Evolutionary conservation across 92 coral and sea anemone genomes (phyloP).

Genomic region (Bergia sp.): DNA sequence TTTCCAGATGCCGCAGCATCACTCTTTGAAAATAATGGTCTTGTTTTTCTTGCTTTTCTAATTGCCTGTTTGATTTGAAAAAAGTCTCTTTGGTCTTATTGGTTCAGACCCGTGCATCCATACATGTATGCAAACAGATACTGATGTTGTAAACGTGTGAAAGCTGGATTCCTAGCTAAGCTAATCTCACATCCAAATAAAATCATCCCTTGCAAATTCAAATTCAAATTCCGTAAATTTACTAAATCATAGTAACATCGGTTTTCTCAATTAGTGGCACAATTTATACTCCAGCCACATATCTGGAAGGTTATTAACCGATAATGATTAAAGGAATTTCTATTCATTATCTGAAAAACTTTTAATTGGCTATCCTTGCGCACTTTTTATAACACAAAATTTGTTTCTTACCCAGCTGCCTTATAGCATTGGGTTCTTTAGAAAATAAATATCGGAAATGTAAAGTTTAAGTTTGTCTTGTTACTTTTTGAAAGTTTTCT

Average conservation of each 20-base stretch:
- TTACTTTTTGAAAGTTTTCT: background rate
- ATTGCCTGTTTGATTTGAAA: background rate
- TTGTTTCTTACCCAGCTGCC: background rate
- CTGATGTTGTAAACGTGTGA: too few species aligned
- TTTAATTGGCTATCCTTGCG: background rate
- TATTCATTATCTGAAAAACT: slow-evolving; percentile 15
- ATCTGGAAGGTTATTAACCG: slow-evolving; percentile 1
- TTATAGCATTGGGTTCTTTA: background rate
- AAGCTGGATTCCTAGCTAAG: background rate
- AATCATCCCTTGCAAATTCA: too few species aligned
- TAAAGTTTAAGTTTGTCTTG: background rate
- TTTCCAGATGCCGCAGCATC: background rate
- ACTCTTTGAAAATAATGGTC: background rate
- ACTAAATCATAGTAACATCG: background rate
- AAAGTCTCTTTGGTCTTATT: background rate
- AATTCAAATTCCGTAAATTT: background rate
- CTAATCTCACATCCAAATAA: background rate
- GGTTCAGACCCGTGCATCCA: too few species aligned
- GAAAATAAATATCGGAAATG: too few species aligned
- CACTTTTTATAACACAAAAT: background rate
- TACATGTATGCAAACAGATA: background rate
- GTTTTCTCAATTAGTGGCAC: slow-evolving; percentile 13
- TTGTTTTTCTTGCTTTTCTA: background rate
- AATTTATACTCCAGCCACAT: background rate
- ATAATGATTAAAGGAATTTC: slow-evolving; percentile 4